phyloP scores from a whole-genome alignment of 2,113 vertebrate genomes.

The Myotis davidii region DNA sequence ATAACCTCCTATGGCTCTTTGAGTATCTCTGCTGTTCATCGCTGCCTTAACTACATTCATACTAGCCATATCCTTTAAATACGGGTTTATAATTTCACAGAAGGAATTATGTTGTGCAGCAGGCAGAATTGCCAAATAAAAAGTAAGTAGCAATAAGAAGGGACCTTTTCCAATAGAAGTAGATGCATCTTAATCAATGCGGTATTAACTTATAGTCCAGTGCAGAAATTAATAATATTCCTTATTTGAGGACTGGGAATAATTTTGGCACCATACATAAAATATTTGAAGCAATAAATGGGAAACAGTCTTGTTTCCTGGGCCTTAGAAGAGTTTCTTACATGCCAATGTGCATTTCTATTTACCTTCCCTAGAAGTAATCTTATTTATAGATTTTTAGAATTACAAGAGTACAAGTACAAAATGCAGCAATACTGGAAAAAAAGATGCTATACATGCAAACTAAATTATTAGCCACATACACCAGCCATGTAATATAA shows the following conservation, averaged over 20 bases:
- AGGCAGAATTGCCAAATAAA: conserved; percentile 43
- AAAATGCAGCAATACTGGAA: not conserved
- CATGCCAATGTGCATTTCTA: conserved; percentile 61
- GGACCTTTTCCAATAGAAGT: not conserved
- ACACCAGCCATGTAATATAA: not conserved
- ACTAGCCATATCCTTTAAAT: conserved; percentile 74
- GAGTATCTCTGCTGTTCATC: conserved; percentile 76
- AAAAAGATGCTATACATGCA: not conserved
- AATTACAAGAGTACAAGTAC: not conserved
- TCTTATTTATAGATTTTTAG: conserved; percentile 39
- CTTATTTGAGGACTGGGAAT: conserved; percentile 56
- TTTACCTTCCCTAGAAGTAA: conserved; percentile 24
- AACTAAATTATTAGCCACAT: not conserved
- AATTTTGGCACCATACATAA: conserved; percentile 59
- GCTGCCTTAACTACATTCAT: conserved; percentile 81
- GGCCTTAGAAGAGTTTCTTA: conserved; percentile 73
- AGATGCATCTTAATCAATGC: not conserved
- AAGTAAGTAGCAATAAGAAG: not conserved
- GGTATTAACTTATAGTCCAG: not conserved
- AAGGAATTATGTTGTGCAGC: conserved; percentile 40
- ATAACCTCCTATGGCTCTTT: not conserved
- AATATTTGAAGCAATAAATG: conserved; percentile 84
- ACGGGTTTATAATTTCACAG: conserved; percentile 57
- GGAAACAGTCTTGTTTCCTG: conserved; percentile 63
- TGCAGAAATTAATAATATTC: not conserved